Percentiles rank a stretch among this genome's conserved stretches.
phyloP scores from a whole-genome alignment of 2,797 vertebrate species.

The Squalus acanthias region DNA sequence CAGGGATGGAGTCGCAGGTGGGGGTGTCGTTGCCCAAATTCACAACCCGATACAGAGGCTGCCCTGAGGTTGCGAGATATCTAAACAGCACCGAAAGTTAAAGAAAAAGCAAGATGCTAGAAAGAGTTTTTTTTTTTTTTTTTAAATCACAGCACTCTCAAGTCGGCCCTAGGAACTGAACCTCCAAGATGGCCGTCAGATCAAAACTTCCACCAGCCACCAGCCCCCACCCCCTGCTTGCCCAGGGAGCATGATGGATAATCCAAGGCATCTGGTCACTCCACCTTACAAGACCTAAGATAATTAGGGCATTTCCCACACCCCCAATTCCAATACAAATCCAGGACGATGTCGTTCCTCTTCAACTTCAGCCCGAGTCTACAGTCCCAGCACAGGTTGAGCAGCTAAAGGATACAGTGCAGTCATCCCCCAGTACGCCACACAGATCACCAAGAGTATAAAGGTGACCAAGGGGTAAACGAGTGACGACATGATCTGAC shows the following conservation, averaged over 20 bases:
- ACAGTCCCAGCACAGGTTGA: neutral
- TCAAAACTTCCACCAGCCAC: no score
- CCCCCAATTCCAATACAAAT: neutral
- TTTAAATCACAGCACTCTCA: neutral
- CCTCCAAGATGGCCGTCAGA: no score
- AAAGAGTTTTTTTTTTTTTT: neutral
- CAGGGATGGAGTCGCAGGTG: conserved; percentile 49
- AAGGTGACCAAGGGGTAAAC: conserved; percentile 79
- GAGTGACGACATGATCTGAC: conserved; percentile 75
- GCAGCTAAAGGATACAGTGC: conserved; percentile 76
- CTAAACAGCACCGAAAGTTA: conserved; percentile 48
- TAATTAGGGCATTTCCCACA: neutral
- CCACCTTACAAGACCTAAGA: neutral
- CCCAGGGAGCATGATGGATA: neutral
- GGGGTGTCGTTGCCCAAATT: conserved; percentile 51
- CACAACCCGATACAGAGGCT: conserved; percentile 65
- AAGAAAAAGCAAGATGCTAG: neutral
- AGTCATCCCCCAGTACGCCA: conserved; percentile 75
- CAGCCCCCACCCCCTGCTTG: no score
- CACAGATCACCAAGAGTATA: conserved; percentile 72
- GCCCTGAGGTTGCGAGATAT: conserved; percentile 80
- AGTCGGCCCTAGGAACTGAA: neutral
- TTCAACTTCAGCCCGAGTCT: neutral
- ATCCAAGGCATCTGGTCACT: neutral
- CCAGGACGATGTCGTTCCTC: neutral